Conservation (phyloP, 2,888 invertebrate genomes). For the Eucera pruinosa region DNA sequence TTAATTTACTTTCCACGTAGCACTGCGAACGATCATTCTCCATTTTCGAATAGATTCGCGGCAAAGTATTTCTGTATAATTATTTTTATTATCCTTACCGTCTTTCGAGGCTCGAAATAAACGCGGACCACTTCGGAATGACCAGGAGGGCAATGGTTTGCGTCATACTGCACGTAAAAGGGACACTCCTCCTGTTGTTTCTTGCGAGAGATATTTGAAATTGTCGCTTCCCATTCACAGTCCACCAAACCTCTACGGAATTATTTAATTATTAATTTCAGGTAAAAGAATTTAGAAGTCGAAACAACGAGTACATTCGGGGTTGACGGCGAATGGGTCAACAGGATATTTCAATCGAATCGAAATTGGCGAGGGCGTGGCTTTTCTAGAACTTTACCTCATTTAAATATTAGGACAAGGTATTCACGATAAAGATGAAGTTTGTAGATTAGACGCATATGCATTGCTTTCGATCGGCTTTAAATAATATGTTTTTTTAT, state of each 20-base stretch:
- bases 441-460: too few species aligned
- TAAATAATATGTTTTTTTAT: too few species aligned
- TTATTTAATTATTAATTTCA: background rate
- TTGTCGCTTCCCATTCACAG: conserved; percentile 86
- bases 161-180: conserved; percentile 75
- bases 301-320: too few species aligned
- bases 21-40: conserved; percentile 76
- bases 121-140: conserved; percentile 85
- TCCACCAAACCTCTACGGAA: conserved; percentile 86
- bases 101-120: conserved; percentile 86
- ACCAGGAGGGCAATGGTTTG: conserved; percentile 85
- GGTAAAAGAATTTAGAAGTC: too few species aligned
- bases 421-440: too few species aligned
- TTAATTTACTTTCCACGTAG: conserved; percentile 77
- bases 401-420: too few species aligned
- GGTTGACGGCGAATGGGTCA: too few species aligned
- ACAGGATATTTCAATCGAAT: too few species aligned
- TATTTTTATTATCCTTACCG: conserved; percentile 69
- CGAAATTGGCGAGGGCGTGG: too few species aligned
- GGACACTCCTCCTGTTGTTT: conserved; percentile 57
- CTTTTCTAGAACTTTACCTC: too few species aligned
- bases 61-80: background rate
- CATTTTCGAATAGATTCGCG: background rate
- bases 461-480: too few species aligned
- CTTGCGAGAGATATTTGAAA: conserved; percentile 41